These are phyloP conservation scores for Meloidogyne floridensis DNA, from an alignment of 1,140 invertebrate genomes.

Conservation along the genomic window DNA sequence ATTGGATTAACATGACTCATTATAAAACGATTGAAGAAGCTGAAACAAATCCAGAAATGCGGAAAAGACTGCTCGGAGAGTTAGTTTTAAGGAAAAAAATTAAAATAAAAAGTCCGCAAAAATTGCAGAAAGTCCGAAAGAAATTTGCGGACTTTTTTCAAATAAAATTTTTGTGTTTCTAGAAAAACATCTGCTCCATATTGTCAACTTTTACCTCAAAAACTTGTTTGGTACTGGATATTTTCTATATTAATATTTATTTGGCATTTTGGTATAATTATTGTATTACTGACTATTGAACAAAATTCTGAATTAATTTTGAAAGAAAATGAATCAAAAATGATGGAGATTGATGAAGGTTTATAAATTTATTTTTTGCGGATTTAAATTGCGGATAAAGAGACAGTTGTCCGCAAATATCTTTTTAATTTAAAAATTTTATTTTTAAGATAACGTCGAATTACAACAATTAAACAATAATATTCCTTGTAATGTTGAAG, in stretches of 20 bases:
- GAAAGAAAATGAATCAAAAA: background rate
- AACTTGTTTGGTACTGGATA: background rate
- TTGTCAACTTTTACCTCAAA: background rate
- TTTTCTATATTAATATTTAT: conserved; percentile 2
- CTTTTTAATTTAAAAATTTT: too few species aligned
- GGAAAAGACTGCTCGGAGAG: background rate
- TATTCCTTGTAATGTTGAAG: background rate
- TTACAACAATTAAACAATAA: conserved; percentile 4
- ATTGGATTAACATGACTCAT: background rate
- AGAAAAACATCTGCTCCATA: background rate
- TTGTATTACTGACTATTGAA: background rate
- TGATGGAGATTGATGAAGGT: background rate
- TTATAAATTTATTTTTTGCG: background rate
- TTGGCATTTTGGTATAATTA: background rate
- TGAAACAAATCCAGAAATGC: background rate
- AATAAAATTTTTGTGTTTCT: background rate
- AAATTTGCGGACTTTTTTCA: too few species aligned
- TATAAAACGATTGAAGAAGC: background rate
- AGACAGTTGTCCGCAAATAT: too few species aligned
- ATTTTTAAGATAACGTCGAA: background rate
- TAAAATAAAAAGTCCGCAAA: too few species aligned
- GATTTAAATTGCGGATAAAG: background rate
- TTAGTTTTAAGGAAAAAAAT: background rate
- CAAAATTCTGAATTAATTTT: background rate
- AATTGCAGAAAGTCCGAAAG: too few species aligned